Evolutionary conservation across 2,113 vertebrate genomes (phyloP).

Genomic region (Eulacestoma nigropectus): DNA sequence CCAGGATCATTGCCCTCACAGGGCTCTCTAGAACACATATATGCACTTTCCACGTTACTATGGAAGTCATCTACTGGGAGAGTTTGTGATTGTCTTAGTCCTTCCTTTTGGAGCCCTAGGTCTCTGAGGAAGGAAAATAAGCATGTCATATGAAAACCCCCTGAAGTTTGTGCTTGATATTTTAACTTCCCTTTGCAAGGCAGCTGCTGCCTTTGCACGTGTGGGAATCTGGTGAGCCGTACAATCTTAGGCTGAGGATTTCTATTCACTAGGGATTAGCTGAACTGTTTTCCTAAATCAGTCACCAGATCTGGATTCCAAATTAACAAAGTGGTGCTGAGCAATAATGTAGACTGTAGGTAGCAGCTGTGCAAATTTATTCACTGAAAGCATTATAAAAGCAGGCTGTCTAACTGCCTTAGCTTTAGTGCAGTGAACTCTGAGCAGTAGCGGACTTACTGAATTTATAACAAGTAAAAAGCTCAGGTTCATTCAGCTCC

Average conservation of each 20-base stretch:
- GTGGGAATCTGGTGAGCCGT: slow-evolving; percentile 53
- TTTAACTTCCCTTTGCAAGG: slow-evolving; percentile 51
- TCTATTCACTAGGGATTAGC: slow-evolving; percentile 61
- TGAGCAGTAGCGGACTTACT: background rate
- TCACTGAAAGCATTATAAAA: slow-evolving; percentile 46
- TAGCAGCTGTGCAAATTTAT: slow-evolving; percentile 58
- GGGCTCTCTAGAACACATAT: background rate
- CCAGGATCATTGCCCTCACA: background rate
- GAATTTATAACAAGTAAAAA: slow-evolving; percentile 46
- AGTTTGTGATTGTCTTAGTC: background rate
- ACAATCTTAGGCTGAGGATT: slow-evolving; percentile 47
- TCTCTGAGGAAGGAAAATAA: slow-evolving; percentile 5
- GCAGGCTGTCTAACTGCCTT: slow-evolving; percentile 48
- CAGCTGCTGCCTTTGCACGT: slow-evolving; percentile 55
- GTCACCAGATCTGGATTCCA: slow-evolving; percentile 63
- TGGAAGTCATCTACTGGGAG: background rate
- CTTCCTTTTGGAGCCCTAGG: slow-evolving; percentile 13
- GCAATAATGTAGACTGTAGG: slow-evolving; percentile 47
- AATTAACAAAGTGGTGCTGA: slow-evolving; percentile 62
- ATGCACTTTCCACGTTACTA: background rate
- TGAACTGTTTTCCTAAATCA: slow-evolving; percentile 63
- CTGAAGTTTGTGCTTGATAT: slow-evolving; percentile 22
- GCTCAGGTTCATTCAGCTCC: slow-evolving; percentile 25
- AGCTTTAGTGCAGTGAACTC: slow-evolving; percentile 51
- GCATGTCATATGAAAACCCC: background rate